A percentile compares a stretch with the other conserved stretches of the same genome.
phyloP scores from a whole-genome alignment of 2,888 invertebrate species.

The Helicoverpa assulta region DNA sequence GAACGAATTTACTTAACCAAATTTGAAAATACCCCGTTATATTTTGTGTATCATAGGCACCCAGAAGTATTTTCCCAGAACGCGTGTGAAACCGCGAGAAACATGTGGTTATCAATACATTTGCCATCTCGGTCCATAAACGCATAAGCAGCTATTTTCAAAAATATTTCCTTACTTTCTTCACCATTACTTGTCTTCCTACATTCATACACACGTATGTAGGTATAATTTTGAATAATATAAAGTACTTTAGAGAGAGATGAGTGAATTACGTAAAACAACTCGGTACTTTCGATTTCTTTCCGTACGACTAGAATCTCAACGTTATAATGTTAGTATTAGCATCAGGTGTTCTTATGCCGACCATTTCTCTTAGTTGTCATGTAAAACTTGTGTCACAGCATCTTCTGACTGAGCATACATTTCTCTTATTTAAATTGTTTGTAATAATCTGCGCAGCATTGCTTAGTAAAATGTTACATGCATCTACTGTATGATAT shows the following conservation, averaged over 20 bases:
- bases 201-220: not conserved
- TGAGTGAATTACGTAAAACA: conserved; percentile 34
- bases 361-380: conserved; percentile 41
- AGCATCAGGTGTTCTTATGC: conserved; percentile 5
- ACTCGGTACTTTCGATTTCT: conserved; percentile 46
- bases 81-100: too few relatives aligned
- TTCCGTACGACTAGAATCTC: conserved; percentile 30
- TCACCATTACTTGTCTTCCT: not conserved
- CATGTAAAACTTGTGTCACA: conserved; percentile 46
- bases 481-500: conserved; percentile 23
- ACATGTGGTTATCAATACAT: not conserved
- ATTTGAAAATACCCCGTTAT: too few relatives aligned
- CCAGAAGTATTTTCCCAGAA: too few relatives aligned
- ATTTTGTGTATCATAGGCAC: too few relatives aligned
- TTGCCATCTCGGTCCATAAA: not conserved
- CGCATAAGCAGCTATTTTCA: not conserved
- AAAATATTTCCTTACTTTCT: not conserved
- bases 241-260: not conserved
- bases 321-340: conserved; percentile 22
- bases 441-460: conserved; percentile 10
- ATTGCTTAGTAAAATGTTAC: conserved; percentile 5
- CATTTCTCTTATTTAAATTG: conserved; percentile 49
- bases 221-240: not conserved
- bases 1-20: too few relatives aligned
- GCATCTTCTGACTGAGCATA: conserved; percentile 25